Base-by-base conservation (phyloP, 2,888 invertebrate genomes). In the Polydrusus cervinus region DNA sequence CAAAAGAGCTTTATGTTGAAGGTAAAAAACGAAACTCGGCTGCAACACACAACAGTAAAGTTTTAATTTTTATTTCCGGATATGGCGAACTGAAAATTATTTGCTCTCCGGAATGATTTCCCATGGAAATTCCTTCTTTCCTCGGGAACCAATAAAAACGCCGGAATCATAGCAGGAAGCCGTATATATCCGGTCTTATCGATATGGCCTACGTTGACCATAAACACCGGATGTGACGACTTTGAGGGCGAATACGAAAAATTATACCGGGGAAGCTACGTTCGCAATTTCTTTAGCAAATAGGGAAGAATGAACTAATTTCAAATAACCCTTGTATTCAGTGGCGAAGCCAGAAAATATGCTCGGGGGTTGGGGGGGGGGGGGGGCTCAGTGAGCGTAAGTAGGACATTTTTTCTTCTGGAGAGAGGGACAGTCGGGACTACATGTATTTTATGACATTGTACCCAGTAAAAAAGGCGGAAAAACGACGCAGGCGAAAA, bases 221-320 rank as follows among this genome's bases (percentile, higher is more conserved):
- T 85, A 85, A 85, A 85, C 83, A 83, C 83, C 80, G 82, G 81
- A 82, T 83, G 83, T 83, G 85, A 85, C 83, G 84, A 85, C 83
- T 83, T 82, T 82, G 82, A 78, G 79, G 79, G 79, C 45, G 68
- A 82, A 83, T 83, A 82, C 81, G 79, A 81, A 84, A 85, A 83
- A 83, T 82, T 82, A 81, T 81, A 51, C 62, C 20, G 43, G 11
- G 6, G 20, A 11, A 34, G 60, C 30, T 70, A 38, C 53, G 72
- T 73, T 73, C 76, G 20, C 20, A 9, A 34, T 5, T 18, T 9
- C n/a, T n/a, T n/a, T n/a, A n/a, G n/a, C n/a, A n/a, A n/a, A n/a
- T n/a, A n/a, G n/a, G n/a, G 18, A 49, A 18, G 14, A 49, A 11
- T 9, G 40, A 9, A 6, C 9, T 40, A 11, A 8, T 40, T 40